Base-by-base conservation (phyloP, 2,888 invertebrate species). In the Eupithecia dodoneata region DNA sequence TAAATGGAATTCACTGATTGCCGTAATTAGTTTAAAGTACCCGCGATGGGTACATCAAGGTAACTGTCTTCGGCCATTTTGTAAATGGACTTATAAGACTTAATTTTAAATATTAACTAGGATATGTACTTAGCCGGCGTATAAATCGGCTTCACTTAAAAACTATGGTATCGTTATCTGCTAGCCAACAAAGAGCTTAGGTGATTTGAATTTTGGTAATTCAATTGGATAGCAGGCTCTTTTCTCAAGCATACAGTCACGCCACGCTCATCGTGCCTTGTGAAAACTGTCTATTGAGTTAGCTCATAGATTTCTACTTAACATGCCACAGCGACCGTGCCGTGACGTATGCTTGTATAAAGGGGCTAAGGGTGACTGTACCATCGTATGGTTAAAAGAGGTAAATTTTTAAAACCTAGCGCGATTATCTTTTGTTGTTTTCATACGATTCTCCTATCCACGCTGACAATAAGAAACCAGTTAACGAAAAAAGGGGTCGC, bases 11-110 rank as follows among this genome's bases (percentile, higher is more conserved):
- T 65, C n/a, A 42, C 44, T 30, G 63, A 18, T 42, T 47, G 47
- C 52, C 59, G 44, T 65, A 69, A 63, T 74, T 47, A 41, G 67
- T 52, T 72, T 41, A 45, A 15, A 45, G n/a, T n/a, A 69, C n/a
- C 63, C 63, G 59, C 18, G 18, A 10, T 18, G 10, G 18, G 59
- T 59, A 59, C 10, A 18, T 59, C 18, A 63, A 30, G 10, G 18
- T 30, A 59, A 52, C n/a, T 4, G 30, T 63, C 30, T 63, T 63
- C 63, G 10, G 63, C 10, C 63, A 63, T 66, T 69, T 45, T 18
- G n/a, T 45, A 69, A 67, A 45, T 69, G 69, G 69, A 69, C 67
- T 15, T 59, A 59, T 6, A 18, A 18, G 18, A 10, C 69, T 45
- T 67, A 41, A 41, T 41, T 41, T 41, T 65, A 41, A 15, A 66